Evolutionary conservation across 64 coral and sea anemone genomes (phyloP).

Genomic region (Stylophora pistillata): DNA sequence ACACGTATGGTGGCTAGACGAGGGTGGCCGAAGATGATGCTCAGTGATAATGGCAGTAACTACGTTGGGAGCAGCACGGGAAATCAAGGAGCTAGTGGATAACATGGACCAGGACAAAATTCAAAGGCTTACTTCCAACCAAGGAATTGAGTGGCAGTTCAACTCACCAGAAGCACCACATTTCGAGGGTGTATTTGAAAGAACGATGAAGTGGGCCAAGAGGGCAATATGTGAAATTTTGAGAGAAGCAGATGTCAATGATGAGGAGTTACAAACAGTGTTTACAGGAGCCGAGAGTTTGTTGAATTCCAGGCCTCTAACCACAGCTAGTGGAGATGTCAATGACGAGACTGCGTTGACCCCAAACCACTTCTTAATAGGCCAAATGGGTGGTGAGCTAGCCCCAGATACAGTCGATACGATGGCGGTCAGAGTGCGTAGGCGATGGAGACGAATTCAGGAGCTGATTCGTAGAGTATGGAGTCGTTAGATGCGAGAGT

Average conservation of each 20-base stretch:
- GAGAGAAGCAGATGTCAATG: slow-evolving; percentile 25
- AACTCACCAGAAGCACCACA: slow-evolving; percentile 35
- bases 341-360: slow-evolving; percentile 59
- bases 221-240: slow-evolving; percentile 23
- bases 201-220: slow-evolving; percentile 41
- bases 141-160: slow-evolving; percentile 15
- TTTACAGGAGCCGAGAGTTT: slow-evolving; percentile 56
- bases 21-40: slow-evolving; percentile 33
- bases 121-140: slow-evolving; percentile 13
- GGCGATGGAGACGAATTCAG: slow-evolving; percentile 57
- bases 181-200: slow-evolving; percentile 32
- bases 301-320: slow-evolving; percentile 54
- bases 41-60: slow-evolving; percentile 58
- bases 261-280: slow-evolving; percentile 50
- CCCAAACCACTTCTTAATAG: slow-evolving; percentile 57
- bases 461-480: slow-evolving; percentile 41
- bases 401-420: slow-evolving; percentile 47
- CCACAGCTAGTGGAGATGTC: slow-evolving; percentile 15
- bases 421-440: not conserved
- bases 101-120: slow-evolving; percentile 32
- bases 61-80: slow-evolving; percentile 36
- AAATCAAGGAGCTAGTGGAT: slow-evolving; percentile 33
- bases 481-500: slow-evolving; percentile 41
- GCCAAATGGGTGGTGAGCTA: slow-evolving; percentile 62
- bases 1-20: not conserved